Evolutionary conservation across 2,888 invertebrate species (phyloP), one percentile per base, ranked within the genome.

Genomic region (Lithophane semibrunnea): DNA sequence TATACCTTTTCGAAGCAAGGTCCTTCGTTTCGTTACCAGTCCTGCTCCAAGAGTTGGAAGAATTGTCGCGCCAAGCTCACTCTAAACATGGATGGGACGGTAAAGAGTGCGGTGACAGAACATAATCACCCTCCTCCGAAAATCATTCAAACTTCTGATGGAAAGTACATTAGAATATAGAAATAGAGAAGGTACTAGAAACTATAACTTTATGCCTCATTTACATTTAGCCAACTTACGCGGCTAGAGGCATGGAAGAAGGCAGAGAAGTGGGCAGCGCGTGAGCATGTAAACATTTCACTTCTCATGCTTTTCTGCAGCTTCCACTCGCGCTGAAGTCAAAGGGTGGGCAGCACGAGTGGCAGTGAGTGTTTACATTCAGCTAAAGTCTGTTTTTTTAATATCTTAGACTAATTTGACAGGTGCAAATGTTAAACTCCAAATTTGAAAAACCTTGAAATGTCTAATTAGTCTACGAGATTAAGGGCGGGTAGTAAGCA

Each of bases 111-210:
- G 3, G 13, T 52, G 1, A 79, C 77, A 0, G 75, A 86, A 4
- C 92, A 92, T 54, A 90, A 87, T 49, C 92, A 92, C 58, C 83
- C 86, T 0, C 92, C 91, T 0, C 84, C 89, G 37, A 66, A 81
- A 0, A 65, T 89, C 0, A 3, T 85, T 16, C 24, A 75, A 29
- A 68, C 77, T 18, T 0, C 29, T 0, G 65, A 72, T 73, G 86
- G 87, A 63, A 42, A 24, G 0, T 87, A 78, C 18, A 12, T 74
- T 73, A 74, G 37, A 47, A 13, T 73, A 29, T 73, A 73, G 54
- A 54, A 44, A 29, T 21, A 29, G 1, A 16, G 16, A 24, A 12
- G 8, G 0, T 49, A 49, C n/a, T 49, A 12, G 4, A 71, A 47
- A 12, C 29, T 52, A 37, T 37, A n/a, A 29, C 8, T 69, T 4